phyloP scores from a whole-genome alignment of 2,113 vertebrate species.

The Coptodon rendalli region DNA sequence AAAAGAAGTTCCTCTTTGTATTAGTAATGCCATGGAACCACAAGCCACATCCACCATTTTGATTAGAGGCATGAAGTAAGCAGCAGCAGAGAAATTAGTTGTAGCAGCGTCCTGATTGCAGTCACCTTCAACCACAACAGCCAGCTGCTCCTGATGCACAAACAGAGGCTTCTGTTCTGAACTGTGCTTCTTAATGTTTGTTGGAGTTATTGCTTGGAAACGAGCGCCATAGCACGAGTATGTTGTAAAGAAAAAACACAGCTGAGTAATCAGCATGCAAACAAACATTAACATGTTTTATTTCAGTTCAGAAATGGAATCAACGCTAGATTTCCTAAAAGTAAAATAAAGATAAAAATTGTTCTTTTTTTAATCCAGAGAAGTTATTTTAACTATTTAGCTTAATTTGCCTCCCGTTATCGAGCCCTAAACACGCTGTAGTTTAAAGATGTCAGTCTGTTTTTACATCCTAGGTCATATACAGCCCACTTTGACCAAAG shows the following conservation, averaged over 20 bases:
- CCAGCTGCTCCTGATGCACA: neutral
- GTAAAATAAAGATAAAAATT: neutral
- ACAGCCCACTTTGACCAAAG: neutral
- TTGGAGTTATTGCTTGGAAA: neutral
- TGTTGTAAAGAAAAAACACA: neutral
- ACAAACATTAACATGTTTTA: neutral
- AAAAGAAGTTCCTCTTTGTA: accelerated
- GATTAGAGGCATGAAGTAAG: neutral
- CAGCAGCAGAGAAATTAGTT: neutral
- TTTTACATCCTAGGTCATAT: neutral
- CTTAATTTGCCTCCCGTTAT: neutral
- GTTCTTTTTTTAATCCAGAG: neutral
- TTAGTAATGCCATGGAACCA: neutral
- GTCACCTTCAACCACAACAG: neutral
- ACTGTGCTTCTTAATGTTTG: neutral
- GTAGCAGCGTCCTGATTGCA: neutral
- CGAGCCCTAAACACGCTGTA: accelerated
- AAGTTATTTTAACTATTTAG: neutral
- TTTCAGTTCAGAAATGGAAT: neutral
- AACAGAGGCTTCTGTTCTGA: accelerated
- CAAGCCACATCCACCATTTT: neutral
- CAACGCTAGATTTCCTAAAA: neutral
- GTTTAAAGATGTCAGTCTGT: neutral
- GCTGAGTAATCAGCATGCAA: neutral
- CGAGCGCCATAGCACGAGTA: neutral